Evolutionary conservation across 2,113 vertebrate genomes (phyloP).

Genomic region (Solenodon paradoxus): DNA sequence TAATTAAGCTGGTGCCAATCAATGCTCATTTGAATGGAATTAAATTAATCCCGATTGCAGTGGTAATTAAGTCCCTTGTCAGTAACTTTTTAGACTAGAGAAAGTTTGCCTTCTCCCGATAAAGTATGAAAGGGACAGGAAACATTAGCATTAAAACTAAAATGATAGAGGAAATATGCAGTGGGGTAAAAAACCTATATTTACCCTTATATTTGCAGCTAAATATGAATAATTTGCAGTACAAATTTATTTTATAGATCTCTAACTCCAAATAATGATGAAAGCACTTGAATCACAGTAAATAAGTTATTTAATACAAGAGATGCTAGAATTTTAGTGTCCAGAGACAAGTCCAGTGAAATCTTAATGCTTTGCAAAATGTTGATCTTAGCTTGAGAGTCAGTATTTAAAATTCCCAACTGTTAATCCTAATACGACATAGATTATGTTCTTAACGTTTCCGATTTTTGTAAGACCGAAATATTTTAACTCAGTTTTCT

Average conservation of each 20-base stretch:
- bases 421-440: not conserved
- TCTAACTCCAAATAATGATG: not conserved
- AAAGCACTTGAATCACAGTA: not conserved
- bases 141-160: not conserved
- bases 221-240: not conserved
- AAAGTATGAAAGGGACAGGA: not conserved
- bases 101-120: not conserved
- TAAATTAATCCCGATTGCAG: conserved; percentile 37
- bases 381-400: not conserved
- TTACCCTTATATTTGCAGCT: not conserved
- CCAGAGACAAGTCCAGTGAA: not conserved
- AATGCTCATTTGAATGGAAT: conserved; percentile 55
- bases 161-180: not conserved
- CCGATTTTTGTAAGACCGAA: not conserved
- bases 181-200: not conserved
- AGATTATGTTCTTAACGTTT: not conserved
- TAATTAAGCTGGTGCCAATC: conserved; percentile 62
- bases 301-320: not conserved
- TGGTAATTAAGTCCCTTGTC: conserved; percentile 53
- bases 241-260: not conserved
- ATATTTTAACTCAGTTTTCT: not conserved
- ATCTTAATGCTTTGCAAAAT: not conserved
- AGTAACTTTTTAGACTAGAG: not conserved
- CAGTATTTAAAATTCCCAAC: not conserved
- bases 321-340: not conserved